Evolutionary conservation across 2,113 vertebrate species (phyloP).

Genomic region (Paedocypris sp.): DNA sequence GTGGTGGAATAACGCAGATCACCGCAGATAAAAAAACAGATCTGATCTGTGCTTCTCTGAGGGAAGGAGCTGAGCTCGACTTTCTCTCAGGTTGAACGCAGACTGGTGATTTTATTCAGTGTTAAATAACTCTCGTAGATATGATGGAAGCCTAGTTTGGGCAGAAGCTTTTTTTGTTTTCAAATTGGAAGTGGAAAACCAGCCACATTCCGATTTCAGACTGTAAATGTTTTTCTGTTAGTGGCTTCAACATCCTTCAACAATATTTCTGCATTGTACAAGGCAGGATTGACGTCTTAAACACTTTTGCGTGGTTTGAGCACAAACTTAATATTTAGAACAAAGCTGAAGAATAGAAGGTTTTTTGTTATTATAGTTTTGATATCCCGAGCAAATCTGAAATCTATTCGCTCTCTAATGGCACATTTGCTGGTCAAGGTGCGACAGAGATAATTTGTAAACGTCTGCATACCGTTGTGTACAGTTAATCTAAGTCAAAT

Average conservation of each 20-base stretch:
- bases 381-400: no score
- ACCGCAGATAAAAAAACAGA: no score
- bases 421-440: constrained; percentile 58
- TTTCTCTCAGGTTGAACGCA: no score
- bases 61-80: constrained; percentile 1
- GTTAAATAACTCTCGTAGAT: no score
- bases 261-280: neutral
- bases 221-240: constrained; percentile 44
- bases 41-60: neutral
- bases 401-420: constrained; percentile 43
- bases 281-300: neutral
- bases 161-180: no score
- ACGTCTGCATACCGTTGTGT: constrained; percentile 43
- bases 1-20: no score
- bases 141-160: no score
- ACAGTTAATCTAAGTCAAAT: constrained; percentile 56
- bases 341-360: no score
- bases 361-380: constrained; percentile 43
- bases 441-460: constrained; percentile 13
- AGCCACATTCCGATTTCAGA: constrained; percentile 21
- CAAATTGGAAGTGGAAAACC: neutral
- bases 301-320: neutral
- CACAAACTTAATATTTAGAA: neutral
- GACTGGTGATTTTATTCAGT: no score
- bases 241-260: constrained; percentile 32